phyloP scores from a whole-genome alignment of 2,797 vertebrate species.

The Spheniscus humboldti region DNA sequence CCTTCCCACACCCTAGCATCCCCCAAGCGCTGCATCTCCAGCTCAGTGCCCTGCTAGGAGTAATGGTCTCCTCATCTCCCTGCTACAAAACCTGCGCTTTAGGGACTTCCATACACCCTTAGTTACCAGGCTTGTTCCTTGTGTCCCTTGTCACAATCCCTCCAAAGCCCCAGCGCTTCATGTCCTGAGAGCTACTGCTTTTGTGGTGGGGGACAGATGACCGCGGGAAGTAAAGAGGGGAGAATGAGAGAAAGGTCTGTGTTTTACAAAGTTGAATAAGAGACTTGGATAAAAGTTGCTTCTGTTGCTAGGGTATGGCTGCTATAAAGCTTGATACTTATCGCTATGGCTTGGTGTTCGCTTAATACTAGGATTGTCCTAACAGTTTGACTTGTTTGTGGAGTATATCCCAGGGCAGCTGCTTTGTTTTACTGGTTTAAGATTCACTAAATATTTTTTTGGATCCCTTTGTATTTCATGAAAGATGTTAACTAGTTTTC shows the following conservation, averaged over 20 bases:
- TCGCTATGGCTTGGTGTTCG: neutral
- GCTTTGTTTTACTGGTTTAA: neutral
- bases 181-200: neutral
- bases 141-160: neutral
- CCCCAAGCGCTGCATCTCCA: accelerated
- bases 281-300: neutral
- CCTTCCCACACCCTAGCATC: neutral
- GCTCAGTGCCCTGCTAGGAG: neutral
- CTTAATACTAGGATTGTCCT: neutral
- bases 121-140: neutral
- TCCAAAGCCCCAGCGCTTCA: neutral
- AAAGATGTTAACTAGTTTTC: neutral
- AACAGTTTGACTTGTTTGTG: neutral
- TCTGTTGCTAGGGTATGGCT: neutral
- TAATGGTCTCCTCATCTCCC: neutral
- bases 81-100: neutral
- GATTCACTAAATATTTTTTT: neutral
- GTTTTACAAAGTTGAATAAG: neutral
- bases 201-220: neutral
- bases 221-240: neutral
- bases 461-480: neutral
- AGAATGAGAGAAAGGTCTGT: neutral
- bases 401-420: neutral
- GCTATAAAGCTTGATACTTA: neutral
- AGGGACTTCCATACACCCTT: neutral